Conservation (phyloP, 2,797 vertebrate species). For the Bovichtus diacanthus region DNA sequence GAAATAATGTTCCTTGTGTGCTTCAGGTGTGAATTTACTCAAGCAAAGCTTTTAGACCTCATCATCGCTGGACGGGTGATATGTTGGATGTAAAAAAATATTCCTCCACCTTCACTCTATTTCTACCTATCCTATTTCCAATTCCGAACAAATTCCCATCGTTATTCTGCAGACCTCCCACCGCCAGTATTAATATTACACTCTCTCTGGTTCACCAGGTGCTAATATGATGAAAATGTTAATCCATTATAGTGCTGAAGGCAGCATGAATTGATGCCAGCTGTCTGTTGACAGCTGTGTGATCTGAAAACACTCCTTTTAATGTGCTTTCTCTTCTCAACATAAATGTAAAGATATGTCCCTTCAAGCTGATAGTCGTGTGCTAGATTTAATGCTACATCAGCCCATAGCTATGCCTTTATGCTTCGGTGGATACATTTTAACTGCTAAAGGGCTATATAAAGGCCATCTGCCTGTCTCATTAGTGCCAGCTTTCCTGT, state of each 20-base stretch:
- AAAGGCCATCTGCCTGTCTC: slow-evolving; percentile 76
- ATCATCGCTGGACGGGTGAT: neutral
- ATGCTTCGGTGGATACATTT: slow-evolving; percentile 67
- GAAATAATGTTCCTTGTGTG: neutral
- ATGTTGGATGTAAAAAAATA: neutral
- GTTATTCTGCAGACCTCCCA: neutral
- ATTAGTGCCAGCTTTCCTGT: slow-evolving; percentile 55
- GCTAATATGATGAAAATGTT: slow-evolving; percentile 63
- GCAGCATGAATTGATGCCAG: slow-evolving; percentile 56
- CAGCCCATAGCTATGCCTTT: slow-evolving; percentile 62
- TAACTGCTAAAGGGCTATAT: slow-evolving; percentile 63
- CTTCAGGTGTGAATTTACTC: neutral
- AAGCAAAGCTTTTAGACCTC: neutral
- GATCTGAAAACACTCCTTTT: slow-evolving; percentile 48
- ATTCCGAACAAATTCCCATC: slow-evolving; percentile 24
- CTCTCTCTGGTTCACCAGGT: slow-evolving; percentile 47
- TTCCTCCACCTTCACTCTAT: neutral
- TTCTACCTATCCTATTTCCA: neutral
- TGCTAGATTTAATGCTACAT: slow-evolving; percentile 66
- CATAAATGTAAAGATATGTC: slow-evolving; percentile 60
- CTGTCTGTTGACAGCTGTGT: slow-evolving; percentile 63
- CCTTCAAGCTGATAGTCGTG: slow-evolving; percentile 61
- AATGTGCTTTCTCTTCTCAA: slow-evolving; percentile 40
- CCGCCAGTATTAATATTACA: slow-evolving; percentile 29
- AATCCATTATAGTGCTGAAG: slow-evolving; percentile 58